Conservation (phyloP, 2,113 vertebrate species). For the Salvelinus sp. region DNA sequence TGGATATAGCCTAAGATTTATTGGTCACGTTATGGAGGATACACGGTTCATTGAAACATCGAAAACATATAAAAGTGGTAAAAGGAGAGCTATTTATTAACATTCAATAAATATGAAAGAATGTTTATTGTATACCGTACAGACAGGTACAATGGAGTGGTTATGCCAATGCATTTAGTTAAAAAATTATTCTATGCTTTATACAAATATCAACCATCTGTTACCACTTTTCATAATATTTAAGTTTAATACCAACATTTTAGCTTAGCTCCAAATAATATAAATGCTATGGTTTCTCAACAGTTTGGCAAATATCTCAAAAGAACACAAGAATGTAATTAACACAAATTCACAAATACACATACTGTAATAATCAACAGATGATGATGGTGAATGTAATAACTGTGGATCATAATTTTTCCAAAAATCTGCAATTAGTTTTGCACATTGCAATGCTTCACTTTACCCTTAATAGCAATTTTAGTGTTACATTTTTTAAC, state of each 20-base stretch:
- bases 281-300: conserved; percentile 74
- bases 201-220: conserved; percentile 85
- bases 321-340: conserved; percentile 21
- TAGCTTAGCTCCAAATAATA: conserved; percentile 34
- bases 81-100: conserved; percentile 86
- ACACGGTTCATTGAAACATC: conserved; percentile 87
- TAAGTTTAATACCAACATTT: conserved; percentile 46
- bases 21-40: conserved; percentile 87
- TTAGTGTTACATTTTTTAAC: background rate
- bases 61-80: conserved; percentile 94
- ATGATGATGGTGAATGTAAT: background rate
- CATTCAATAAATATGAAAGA: conserved; percentile 85
- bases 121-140: conserved; percentile 80
- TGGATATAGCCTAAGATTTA: conserved; percentile 74
- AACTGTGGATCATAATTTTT: background rate
- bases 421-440: background rate
- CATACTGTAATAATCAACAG: background rate
- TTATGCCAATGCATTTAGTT: conserved; percentile 84
- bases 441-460: background rate
- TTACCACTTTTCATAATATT: conserved; percentile 60
- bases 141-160: conserved; percentile 84
- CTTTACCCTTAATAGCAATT: background rate
- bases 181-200: conserved; percentile 87
- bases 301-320: conserved; percentile 73
- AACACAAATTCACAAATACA: conserved; percentile 22